Conservation (phyloP, 2,113 vertebrate genomes). For the Epinephelus fuscoguttatus region DNA sequence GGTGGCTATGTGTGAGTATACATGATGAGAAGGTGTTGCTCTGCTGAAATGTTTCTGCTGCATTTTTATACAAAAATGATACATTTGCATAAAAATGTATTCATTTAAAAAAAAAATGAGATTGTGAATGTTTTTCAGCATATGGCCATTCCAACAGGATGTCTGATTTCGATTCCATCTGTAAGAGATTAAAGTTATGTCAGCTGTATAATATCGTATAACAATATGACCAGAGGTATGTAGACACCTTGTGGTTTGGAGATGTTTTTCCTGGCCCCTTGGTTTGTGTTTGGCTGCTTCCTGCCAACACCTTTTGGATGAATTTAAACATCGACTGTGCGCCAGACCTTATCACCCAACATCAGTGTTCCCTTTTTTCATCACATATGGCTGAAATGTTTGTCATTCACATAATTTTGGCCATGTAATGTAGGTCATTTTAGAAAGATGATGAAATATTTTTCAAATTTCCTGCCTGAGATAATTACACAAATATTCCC, state of each 20-base stretch:
- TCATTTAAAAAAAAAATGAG: slow-evolving; percentile 3
- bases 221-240: neutral
- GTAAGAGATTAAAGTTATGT: neutral
- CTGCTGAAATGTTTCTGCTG: slow-evolving; percentile 17
- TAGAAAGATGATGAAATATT: neutral
- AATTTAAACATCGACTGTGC: too few species aligned
- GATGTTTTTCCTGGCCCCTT: neutral
- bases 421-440: neutral
- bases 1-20: slow-evolving; percentile 9
- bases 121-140: neutral
- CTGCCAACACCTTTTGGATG: neutral
- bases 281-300: neutral
- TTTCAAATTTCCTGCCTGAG: slow-evolving; percentile 9
- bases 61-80: slow-evolving; percentile 17
- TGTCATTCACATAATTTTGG: neutral
- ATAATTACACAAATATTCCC: slow-evolving; percentile 18
- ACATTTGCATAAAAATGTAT: slow-evolving; percentile 30
- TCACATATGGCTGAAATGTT: neutral
- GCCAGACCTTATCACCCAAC: neutral
- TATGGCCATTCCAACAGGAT: neutral
- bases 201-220: too few species aligned
- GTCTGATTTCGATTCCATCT: neutral
- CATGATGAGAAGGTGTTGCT: slow-evolving; percentile 37
- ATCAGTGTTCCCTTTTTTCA: neutral
- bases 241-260: neutral